Evolutionary conservation across 2,888 invertebrate genomes (phyloP), one percentile per base, ranked within the genome.

Genomic region (Stramonita haemastoma): DNA sequence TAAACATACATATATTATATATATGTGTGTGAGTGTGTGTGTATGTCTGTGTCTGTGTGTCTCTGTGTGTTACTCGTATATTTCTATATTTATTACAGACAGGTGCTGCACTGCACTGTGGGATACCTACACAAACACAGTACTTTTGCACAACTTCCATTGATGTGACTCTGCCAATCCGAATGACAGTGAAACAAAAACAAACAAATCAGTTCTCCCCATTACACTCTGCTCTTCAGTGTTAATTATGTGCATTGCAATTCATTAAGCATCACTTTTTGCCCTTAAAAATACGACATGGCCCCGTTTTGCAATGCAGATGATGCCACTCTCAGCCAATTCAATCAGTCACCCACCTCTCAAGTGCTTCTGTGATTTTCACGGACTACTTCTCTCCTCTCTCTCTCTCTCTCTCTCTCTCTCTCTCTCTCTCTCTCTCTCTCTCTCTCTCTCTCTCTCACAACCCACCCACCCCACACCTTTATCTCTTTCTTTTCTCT

Each of bases 221-320:
- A 83, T 83, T 83, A 83, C 22, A 32, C 81, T 46, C 36, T 46
- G 46, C 46, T 83, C 81, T 26, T 36, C 81, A 66, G 4, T 56
- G 57, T 86, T 86, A 86, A 86, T 66, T 66, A 86, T 86, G 86
- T 29, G 66, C 86, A 57, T 86, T 86, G 60, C 86, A 86, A 86
- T 86, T 86, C 60, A 86, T 86, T 66, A 86, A 15, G 32, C 60
- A 66, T 32, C 86, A 34, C 32, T 86, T 60, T 86, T 60, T 86
- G 32, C 46, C 46, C 36, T 36, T 36, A 36, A 29, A 83, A 83
- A 83, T 83, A 46, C 46, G 32, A 5, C 22, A 32, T 13, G 79
- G 17, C 34, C 34, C 34, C 79, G 46, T 22, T 83, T 83, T 83
- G 81, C 81, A 83, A 83, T 83, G 81, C 81, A 83, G 81, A 83